Evolutionary conservation across 2,888 invertebrate species (phyloP), one percentile per base, ranked within the genome.

Genomic region (Volucella inflata): DNA sequence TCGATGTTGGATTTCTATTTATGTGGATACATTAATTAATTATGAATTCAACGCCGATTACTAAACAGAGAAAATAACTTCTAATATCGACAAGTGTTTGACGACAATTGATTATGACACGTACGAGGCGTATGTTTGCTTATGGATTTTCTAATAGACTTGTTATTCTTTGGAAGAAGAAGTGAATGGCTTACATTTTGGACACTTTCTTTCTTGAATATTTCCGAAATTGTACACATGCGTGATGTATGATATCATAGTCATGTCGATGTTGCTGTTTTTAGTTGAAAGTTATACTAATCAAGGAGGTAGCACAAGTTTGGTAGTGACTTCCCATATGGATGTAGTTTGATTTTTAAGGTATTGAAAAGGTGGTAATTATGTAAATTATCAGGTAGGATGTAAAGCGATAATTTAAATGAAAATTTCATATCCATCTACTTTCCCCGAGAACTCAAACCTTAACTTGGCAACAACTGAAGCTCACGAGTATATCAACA

Each of bases 1-100:
- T 64, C 14, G 74, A 62, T 50, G 48, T 70, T 81, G 46, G 74
- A 83, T 83, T 72, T 83, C 72, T 67, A 78, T 67, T 83, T 48
- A 53, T 65, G 59, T 70, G 17, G 12, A 48, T 72, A 44, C 50
- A 60, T 57, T 62, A 74, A 67, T 57, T 70, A 64, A 78, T 83
- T 78, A 62, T 57, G 53, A 78, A 57, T 83, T 78, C 55, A 72
- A 67, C 67, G 60, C 71, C 59, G 57, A 21, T 38, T 53, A 60
- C 67, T 6, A 30, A 6, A 53, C 65, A 51, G n/a, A 10, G n/a
- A 42, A 14, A 30, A 53, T 11, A 48, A 44, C 36, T 46, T 53
- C 51, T 30, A 36, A 55, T 71, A 60, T 57, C 78, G 83, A 78
- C 83, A 83, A 78, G 76, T 55, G 62, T 72, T 21, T 6, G 6